phyloP scores from a whole-genome alignment of 2,113 vertebrate species.

The Halichoeres trimaculatus region DNA sequence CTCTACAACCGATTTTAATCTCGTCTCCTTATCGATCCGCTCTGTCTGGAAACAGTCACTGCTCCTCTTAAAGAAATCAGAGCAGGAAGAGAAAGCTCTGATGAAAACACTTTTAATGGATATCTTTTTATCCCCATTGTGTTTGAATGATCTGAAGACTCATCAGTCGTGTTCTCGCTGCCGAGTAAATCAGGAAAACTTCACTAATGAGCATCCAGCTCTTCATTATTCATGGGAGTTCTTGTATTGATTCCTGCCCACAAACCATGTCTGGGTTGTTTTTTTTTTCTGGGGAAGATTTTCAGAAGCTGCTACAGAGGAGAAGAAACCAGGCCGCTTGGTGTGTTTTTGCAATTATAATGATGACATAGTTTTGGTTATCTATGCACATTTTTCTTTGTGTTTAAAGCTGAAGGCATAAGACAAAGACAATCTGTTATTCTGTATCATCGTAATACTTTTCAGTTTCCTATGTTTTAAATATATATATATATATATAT shows the following conservation, averaged over 20 bases:
- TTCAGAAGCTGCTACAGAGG: neutral
- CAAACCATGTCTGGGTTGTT: neutral
- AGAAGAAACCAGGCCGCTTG: neutral
- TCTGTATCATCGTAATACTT: no score
- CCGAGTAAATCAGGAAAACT: neutral
- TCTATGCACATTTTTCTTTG: neutral
- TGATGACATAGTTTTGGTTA: no score
- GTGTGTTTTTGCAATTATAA: no score
- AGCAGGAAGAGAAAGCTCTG: neutral
- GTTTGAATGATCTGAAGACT: neutral
- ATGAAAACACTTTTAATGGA: conserved; percentile 5
- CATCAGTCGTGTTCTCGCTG: neutral
- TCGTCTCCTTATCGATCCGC: neutral
- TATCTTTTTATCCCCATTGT: neutral
- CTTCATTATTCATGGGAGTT: conserved; percentile 40
- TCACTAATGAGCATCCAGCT: conserved; percentile 31
- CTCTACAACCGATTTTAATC: conserved; percentile 25
- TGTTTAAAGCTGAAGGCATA: no score
- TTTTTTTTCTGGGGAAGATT: neutral
- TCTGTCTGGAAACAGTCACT: neutral
- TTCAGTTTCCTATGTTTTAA: no score
- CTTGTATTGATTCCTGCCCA: conserved; percentile 29
- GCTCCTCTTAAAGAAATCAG: neutral
- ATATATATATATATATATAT: no score
- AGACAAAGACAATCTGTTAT: no score